Base-by-base conservation (phyloP, 2,888 invertebrate species). In the Pterostichus madidus region DNA sequence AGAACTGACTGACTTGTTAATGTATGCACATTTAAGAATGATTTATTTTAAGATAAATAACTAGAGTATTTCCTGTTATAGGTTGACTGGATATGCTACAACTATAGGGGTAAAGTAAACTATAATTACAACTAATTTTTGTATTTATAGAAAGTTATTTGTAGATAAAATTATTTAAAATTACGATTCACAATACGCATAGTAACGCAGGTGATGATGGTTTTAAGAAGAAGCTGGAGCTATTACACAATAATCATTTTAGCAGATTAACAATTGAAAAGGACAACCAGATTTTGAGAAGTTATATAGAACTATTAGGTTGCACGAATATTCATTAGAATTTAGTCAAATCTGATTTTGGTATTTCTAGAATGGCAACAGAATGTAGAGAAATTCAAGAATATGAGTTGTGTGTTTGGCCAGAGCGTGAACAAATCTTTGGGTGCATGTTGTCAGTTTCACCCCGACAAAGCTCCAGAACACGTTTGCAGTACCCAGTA, bases 41-140 rank as follows among this genome's bases (percentile, higher is more conserved):
- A 7, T 13, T 15, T 5, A 7, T 64, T 35, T 31, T 1, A n/a
- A 15, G 49, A 24, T 71, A 35, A 13, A 53, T 46, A 78, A 24
- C 24, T 49, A 83, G 15, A 17, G 32, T 24, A 11, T 77, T 83
- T 81, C 85, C 84, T 17, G 13, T 89, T 92, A 32, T 89, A 94
- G 94, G 86, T 93, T 94, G 91, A 91, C 95, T 52, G 94, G 94
- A 0, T 91, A 93, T 80, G 92, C 92, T 85, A 91, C 92, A 80
- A 95, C 94, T 84, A 94, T 94, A 31, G 93, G 94, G 0, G 94
- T 94, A 88, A 93, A 93, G 92, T 85, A 5, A 77, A 49, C 77
- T 59, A 68, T 53, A 68, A 56, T 71, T 56, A 0, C 44, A 11
- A 59, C 5, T 59, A 59, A 24, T 0, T 39, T 7, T 64, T 11